These are phyloP conservation scores for Hydrozoanthus tunicans DNA, from an alignment of 64 coral and sea anemone genomes.

Conservation along the genomic window DNA sequence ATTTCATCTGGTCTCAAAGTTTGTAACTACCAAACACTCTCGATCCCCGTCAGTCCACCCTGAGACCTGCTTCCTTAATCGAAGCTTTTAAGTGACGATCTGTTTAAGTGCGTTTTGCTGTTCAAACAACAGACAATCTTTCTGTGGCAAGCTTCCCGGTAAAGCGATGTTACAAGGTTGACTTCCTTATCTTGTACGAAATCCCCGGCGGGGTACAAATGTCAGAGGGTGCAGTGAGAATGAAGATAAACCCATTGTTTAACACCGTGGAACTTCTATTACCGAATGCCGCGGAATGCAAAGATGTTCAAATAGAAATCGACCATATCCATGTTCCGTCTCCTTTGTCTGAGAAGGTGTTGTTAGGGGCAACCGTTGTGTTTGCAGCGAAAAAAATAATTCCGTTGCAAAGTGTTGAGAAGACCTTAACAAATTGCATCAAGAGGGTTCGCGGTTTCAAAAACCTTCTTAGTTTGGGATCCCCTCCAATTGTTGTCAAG, in stretches of 20 bases:
- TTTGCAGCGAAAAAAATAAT: neutral
- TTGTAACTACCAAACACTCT: too few species aligned
- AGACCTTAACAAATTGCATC: constrained; percentile 4
- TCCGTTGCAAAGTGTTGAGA: neutral
- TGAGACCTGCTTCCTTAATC: too few species aligned
- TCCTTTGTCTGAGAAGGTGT: neutral
- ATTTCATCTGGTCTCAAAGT: too few species aligned
- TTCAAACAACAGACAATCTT: constrained; percentile 31
- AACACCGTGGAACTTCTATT: neutral
- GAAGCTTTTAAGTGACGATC: too few species aligned
- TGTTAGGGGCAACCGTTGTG: constrained; percentile 10
- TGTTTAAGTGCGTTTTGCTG: neutral
- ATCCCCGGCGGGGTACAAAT: constrained; percentile 27
- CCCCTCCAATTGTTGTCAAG: neutral
- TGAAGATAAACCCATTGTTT: neutral
- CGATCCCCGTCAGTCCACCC: too few species aligned
- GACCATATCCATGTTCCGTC: neutral
- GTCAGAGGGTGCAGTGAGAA: neutral
- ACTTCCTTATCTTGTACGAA: constrained; percentile 1
- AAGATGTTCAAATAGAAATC: neutral
- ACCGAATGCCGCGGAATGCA: neutral
- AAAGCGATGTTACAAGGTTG: constrained; percentile 16
- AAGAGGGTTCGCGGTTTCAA: neutral
- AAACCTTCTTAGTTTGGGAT: neutral
- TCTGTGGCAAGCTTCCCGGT: neutral